phyloP scores from a whole-genome alignment of 2,797 vertebrate genomes.

The Tachyglossus aculeatus region DNA sequence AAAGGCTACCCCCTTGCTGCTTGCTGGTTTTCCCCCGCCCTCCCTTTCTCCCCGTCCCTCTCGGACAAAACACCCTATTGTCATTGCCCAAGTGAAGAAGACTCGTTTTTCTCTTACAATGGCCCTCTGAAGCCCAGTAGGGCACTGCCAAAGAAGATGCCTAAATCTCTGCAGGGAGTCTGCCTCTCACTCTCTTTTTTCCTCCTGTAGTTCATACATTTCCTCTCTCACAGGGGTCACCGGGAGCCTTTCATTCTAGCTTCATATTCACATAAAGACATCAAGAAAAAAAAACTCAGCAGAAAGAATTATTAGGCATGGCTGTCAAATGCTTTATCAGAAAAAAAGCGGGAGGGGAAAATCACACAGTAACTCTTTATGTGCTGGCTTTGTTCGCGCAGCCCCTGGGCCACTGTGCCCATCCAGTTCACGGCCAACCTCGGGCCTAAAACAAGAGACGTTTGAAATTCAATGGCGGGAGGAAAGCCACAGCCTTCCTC shows the following conservation, averaged over 20 bases:
- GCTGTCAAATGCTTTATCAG: constrained; percentile 91
- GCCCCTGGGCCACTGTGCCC: constrained; percentile 44
- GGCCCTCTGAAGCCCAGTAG: constrained; percentile 90
- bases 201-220: constrained; percentile 70
- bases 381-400: constrained; percentile 62
- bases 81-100: constrained; percentile 89
- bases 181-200: constrained; percentile 71
- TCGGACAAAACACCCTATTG: constrained; percentile 94
- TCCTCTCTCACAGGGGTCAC: constrained; percentile 90
- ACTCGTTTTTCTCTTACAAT: constrained; percentile 90
- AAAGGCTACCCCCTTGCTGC: constrained; percentile 82
- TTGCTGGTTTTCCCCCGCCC: constrained; percentile 81
- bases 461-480: too few relatives aligned
- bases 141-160: constrained; percentile 87
- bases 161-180: constrained; percentile 85
- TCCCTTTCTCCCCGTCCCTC: constrained; percentile 74
- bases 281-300: constrained; percentile 90
- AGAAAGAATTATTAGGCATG: constrained; percentile 99
- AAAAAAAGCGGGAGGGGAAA: constrained; percentile 17
- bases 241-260: constrained; percentile 89
- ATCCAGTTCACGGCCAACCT: neutral
- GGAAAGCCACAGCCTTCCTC: neutral
- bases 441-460: neutral
- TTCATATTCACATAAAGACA: constrained; percentile 97
- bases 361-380: constrained; percentile 68